Percentiles rank a stretch among this genome's conserved stretches.
Conservation (phyloP, 1,140 invertebrate species). For the Solenopsis invicta region DNA sequence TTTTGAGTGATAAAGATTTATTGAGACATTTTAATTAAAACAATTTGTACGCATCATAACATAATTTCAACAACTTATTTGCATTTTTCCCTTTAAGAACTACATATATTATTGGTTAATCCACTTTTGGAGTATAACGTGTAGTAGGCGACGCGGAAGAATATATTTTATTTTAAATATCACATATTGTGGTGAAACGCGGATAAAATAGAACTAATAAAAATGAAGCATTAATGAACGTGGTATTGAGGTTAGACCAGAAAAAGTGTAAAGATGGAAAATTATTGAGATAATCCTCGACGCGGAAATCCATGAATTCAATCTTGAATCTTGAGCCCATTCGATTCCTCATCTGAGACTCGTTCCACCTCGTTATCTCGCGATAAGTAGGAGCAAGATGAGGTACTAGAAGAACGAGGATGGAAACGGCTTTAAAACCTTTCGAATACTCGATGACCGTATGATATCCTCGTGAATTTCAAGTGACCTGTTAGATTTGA, state of each 20-base stretch:
- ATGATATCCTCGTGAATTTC: conserved; percentile 56
- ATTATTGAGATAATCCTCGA: conserved; percentile 44
- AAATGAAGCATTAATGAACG: conserved; percentile 55
- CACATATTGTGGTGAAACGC: background rate
- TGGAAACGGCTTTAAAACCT: conserved; percentile 34
- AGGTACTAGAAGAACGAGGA: conserved; percentile 52
- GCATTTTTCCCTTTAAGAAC: background rate
- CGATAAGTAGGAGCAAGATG: conserved; percentile 63
- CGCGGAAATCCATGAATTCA: conserved; percentile 56
- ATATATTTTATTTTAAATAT: conserved; percentile 17
- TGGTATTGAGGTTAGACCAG: conserved; percentile 8
- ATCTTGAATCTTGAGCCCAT: conserved; percentile 60
- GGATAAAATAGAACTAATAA: conserved; percentile 18
- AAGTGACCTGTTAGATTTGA: conserved; percentile 57
- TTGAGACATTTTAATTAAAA: background rate
- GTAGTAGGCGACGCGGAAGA: background rate
- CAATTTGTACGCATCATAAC: background rate
- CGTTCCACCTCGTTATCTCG: conserved; percentile 69
- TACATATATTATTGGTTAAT: background rate
- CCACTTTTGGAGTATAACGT: background rate
- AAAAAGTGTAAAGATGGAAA: background rate
- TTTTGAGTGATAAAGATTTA: background rate
- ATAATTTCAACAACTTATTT: background rate
- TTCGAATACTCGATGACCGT: conserved; percentile 49
- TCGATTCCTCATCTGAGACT: conserved; percentile 60